phyloP scores from a whole-genome alignment of 2,888 invertebrate species.

The Nomada ruficornis region DNA sequence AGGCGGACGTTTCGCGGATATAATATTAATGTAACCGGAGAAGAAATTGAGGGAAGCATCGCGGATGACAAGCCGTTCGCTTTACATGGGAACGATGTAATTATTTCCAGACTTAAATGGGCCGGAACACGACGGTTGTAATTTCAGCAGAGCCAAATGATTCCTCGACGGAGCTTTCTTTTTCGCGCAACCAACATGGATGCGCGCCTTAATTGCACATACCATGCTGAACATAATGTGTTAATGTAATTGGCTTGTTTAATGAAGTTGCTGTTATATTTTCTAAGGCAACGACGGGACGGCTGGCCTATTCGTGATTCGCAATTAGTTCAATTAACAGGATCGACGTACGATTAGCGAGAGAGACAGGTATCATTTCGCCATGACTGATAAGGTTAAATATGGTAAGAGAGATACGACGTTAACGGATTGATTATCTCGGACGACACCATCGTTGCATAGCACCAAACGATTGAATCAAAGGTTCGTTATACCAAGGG shows the following conservation, averaged over 20 bases:
- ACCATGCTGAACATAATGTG: slow-evolving; percentile 46
- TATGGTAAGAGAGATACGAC: slow-evolving; percentile 8
- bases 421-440: slow-evolving; percentile 53
- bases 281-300: slow-evolving; percentile 51
- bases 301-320: slow-evolving; percentile 37
- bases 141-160: slow-evolving; percentile 36
- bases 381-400: slow-evolving; percentile 53
- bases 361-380: slow-evolving; percentile 38
- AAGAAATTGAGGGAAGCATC: slow-evolving; percentile 31
- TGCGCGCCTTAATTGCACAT: slow-evolving; percentile 36
- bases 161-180: slow-evolving; percentile 28
- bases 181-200: slow-evolving; percentile 8
- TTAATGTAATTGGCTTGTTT: slow-evolving; percentile 60
- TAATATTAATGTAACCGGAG: slow-evolving; percentile 28
- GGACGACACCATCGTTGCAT: slow-evolving; percentile 25
- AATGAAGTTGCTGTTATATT: slow-evolving; percentile 43
- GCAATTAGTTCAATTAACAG: slow-evolving; percentile 66
- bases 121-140: slow-evolving; percentile 25
- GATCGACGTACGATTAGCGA: slow-evolving; percentile 43
- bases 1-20: slow-evolving; percentile 39
- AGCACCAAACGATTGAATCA: slow-evolving; percentile 57
- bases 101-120: slow-evolving; percentile 39
- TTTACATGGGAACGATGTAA: slow-evolving; percentile 37
- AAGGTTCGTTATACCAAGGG: slow-evolving; percentile 28
- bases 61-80: slow-evolving; percentile 36